Base-by-base conservation (phyloP, 2,113 vertebrate species). In the Microtus montanus region DNA sequence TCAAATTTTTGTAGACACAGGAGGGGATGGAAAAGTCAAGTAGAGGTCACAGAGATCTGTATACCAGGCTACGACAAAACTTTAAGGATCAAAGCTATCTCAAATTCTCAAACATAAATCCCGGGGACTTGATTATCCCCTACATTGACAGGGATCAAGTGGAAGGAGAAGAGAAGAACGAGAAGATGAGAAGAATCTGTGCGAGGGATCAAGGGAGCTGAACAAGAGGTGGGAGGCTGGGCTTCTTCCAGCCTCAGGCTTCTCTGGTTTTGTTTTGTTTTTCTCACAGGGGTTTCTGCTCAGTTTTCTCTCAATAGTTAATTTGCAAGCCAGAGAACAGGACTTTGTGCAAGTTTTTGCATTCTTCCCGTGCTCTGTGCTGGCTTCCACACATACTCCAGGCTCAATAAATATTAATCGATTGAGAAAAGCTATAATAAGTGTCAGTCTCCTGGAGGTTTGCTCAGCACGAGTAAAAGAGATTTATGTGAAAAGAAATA, bases 401-500 rank as follows among this genome's bases (percentile, higher is more conserved):
- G 54, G 64, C 78, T 96, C 90, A 86, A 87, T 79, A 92, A 94
- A 82, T 75, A 70, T 61, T 89, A 91, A 54, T 58, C 71, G 71
- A 85, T 47, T 74, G 66, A 85, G 61, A 91, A 96, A 96, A 93
- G 86, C 90, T 95, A 52, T 79, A 94, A 93, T 94, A 95, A 97
- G 64, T 75, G 89, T 70, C 74, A 88, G 38, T 93, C 7, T 89
- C 58, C 71, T 11, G 5, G 79, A 91, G 38, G 66, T 68, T 95
- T 92, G 87, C 96, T 95, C 95, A 94, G 96, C 79, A 77, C 1
- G 92, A 96, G 49, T 19, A 83, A 44, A 80, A 61, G 92, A 89
- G 89, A 91, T 80, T 90, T 77, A 91, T 78, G 80, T 44, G 70
- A 91, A 91, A 96, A 95, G 86, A 96, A 97, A 96, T 52, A 95